Evolutionary conservation across 92 coral and sea anemone genomes (phyloP).

Genomic region (Bergia puertoricense): DNA sequence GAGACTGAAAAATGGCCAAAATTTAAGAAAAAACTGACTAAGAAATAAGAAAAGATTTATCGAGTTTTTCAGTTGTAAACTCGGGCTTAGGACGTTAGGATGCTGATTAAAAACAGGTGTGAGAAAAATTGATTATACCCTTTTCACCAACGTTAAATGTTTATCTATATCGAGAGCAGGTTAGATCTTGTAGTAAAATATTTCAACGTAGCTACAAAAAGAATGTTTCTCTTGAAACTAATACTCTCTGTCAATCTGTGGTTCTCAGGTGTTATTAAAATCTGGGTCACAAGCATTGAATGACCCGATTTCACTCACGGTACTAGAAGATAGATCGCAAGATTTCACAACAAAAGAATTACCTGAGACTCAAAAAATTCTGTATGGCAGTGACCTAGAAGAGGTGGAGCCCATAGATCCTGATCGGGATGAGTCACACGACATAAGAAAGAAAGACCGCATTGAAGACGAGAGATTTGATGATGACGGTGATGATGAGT

Average conservation of each 20-base stretch:
- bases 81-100: too few species aligned
- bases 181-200: too few species aligned
- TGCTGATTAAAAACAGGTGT: too few species aligned
- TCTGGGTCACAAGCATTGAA: conserved; percentile 12
- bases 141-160: neutral
- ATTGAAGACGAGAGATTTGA: conserved; percentile 17
- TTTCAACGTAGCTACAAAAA: neutral
- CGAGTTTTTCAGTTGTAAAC: too few species aligned
- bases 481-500: neutral
- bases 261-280: conserved; percentile 2
- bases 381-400: neutral
- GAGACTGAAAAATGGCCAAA: too few species aligned
- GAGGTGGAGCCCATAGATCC: neutral
- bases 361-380: conserved; percentile 34
- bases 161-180: too few species aligned
- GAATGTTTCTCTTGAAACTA: neutral
- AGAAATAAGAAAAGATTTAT: too few species aligned
- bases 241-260: too few species aligned
- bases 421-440: neutral
- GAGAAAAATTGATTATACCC: too few species aligned
- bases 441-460: conserved; percentile 11
- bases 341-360: conserved; percentile 36
- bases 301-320: neutral
- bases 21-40: too few species aligned
- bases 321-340: conserved; percentile 36